phyloP scores from a whole-genome alignment of 2,888 invertebrate species.

The Drosophila imparisetae region DNA sequence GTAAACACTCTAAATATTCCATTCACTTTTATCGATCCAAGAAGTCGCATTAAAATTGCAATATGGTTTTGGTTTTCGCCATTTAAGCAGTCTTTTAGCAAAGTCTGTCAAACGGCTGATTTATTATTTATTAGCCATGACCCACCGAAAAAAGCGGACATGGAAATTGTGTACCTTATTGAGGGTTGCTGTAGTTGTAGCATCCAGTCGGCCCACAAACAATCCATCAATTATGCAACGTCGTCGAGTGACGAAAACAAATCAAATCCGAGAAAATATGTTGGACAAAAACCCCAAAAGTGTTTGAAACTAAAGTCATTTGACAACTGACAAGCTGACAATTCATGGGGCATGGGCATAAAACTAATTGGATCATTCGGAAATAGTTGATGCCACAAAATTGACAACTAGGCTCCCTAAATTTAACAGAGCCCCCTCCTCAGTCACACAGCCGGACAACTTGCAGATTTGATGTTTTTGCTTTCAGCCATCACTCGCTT shows the following conservation, averaged over 20 bases:
- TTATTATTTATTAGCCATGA: slow-evolving; percentile 64
- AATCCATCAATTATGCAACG: slow-evolving; percentile 76
- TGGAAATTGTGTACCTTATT: slow-evolving; percentile 12
- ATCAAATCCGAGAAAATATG: slow-evolving; percentile 45
- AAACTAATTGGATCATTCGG: slow-evolving; percentile 66
- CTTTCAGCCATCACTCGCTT: slow-evolving; percentile 10
- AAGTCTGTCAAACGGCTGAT: slow-evolving; percentile 60
- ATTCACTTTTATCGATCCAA: slow-evolving; percentile 41
- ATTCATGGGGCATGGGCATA: slow-evolving; percentile 36
- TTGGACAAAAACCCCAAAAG: slow-evolving; percentile 18
- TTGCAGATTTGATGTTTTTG: slow-evolving; percentile 11
- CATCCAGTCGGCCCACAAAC: slow-evolving; percentile 29
- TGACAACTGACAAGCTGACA: slow-evolving; percentile 74
- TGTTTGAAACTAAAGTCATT: slow-evolving; percentile 44
- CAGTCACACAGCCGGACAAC: not conserved
- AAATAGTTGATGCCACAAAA: slow-evolving; percentile 53
- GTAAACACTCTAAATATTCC: not conserved
- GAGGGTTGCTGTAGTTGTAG: slow-evolving; percentile 16
- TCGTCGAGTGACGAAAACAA: slow-evolving; percentile 61
- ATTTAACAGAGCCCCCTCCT: not conserved
- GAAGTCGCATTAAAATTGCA: slow-evolving; percentile 55
- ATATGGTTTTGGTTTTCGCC: slow-evolving; percentile 42
- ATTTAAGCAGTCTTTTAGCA: slow-evolving; percentile 38
- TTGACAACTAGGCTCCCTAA: slow-evolving; percentile 8
- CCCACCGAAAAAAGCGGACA: slow-evolving; percentile 19